Percentiles rank a stretch among this genome's conserved stretches.
Conservation (phyloP, 2,888 invertebrate genomes). For the Macrophya annulata region DNA sequence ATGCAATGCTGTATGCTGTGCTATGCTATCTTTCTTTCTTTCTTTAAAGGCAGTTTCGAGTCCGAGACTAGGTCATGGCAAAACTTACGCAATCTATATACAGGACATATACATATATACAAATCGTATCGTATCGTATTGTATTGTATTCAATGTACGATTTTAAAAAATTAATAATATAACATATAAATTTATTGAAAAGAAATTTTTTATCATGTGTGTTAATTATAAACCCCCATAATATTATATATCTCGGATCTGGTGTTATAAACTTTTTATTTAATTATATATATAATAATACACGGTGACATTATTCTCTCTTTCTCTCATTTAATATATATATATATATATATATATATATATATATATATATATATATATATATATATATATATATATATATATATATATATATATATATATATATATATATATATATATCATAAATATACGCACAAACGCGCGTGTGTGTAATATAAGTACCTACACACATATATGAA, state of each 20-base stretch:
- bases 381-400: too few species aligned
- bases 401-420: too few species aligned
- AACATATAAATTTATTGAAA: not conserved
- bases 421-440: too few species aligned
- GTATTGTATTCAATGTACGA: not conserved
- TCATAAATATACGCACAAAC: too few species aligned
- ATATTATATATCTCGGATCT: not conserved
- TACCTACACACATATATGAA: too few species aligned
- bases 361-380: not conserved
- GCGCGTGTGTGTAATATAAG: too few species aligned
- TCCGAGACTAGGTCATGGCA: conserved; percentile 50
- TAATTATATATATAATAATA: not conserved
- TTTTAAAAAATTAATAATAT: not conserved
- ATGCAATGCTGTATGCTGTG: not conserved
- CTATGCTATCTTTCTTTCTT: not conserved
- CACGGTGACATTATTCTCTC: not conserved
- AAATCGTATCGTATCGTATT: too few species aligned
- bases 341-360: not conserved
- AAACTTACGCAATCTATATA: conserved; percentile 10
- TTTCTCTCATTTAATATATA: not conserved
- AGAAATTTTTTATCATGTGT: not conserved
- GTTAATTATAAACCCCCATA: too few species aligned
- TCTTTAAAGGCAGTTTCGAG: not conserved
- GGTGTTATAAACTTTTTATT: not conserved
- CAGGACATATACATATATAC: not conserved